Percentiles rank a stretch among this genome's conserved stretches.
phyloP scores from a whole-genome alignment of 92 coral and sea anemone genomes.

The Nematostella vectensis region DNA sequence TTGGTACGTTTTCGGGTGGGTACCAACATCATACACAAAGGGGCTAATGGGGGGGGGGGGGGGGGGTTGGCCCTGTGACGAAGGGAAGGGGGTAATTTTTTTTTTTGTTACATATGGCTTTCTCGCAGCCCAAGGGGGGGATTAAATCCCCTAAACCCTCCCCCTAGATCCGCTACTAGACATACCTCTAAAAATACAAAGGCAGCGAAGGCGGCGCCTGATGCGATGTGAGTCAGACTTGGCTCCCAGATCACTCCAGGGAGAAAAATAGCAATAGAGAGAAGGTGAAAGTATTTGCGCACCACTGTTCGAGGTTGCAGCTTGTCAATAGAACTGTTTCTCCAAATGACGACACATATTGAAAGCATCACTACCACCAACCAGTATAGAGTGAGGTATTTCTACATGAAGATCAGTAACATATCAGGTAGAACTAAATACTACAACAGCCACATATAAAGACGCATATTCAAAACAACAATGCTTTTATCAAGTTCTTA shows the following conservation, averaged over 20 bases:
- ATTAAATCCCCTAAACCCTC: too few relatives aligned
- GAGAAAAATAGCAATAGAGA: constrained; percentile 73
- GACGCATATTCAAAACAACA: too few relatives aligned
- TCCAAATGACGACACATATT: constrained; percentile 60
- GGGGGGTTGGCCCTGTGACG: too few relatives aligned
- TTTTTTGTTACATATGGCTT: too few relatives aligned
- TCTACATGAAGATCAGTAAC: constrained; percentile 23
- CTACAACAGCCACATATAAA: too few relatives aligned
- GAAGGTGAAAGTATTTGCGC: constrained; percentile 75
- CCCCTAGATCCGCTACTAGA: too few relatives aligned
- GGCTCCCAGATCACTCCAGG: constrained; percentile 85
- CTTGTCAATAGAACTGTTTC: constrained; percentile 19
- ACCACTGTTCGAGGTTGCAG: constrained; percentile 33
- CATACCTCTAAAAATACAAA: constrained; percentile 84
- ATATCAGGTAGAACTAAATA: background rate
- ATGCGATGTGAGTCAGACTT: constrained; percentile 68
- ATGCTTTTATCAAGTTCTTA: too few relatives aligned
- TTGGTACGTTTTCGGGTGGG: too few relatives aligned
- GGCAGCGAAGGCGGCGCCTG: constrained; percentile 76
- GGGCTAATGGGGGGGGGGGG: too few relatives aligned
- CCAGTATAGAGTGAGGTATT: constrained; percentile 55
- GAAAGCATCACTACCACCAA: constrained; percentile 44
- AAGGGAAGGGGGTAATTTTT: too few relatives aligned
- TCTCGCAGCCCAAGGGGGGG: too few relatives aligned
- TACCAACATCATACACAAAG: too few relatives aligned